Conservation (phyloP, 2,888 invertebrate genomes). For the Troides helena region DNA sequence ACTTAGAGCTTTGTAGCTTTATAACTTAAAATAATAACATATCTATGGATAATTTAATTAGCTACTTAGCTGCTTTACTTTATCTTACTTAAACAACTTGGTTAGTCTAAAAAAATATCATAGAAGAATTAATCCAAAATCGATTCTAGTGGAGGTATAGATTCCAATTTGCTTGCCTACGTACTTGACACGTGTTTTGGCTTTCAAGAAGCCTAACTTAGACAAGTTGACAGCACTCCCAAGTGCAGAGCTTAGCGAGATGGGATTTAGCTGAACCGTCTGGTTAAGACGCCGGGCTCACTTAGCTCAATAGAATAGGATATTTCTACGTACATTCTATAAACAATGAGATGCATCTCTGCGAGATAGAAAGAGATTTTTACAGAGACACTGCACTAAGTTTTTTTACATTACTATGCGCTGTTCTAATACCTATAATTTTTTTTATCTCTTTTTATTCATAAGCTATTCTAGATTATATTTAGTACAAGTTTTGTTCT, state of each 20-base stretch:
- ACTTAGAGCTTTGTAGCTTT: too few relatives aligned
- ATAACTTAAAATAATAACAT: too few relatives aligned
- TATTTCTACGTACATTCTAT: constrained; percentile 3
- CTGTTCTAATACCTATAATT: too few relatives aligned
- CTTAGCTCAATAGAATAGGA: constrained; percentile 24
- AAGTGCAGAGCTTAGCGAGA: constrained; percentile 26
- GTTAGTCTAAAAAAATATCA: too few relatives aligned
- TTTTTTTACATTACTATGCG: too few relatives aligned
- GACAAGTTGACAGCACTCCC: constrained; percentile 28
- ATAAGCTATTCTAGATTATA: too few relatives aligned
- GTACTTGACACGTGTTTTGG: constrained; percentile 22
- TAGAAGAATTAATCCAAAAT: too few relatives aligned
- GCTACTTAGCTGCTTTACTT: too few relatives aligned
- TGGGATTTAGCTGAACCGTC: constrained; percentile 23
- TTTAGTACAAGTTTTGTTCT: too few relatives aligned
- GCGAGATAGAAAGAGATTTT: not conserved
- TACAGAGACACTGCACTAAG: not conserved
- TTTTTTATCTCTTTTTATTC: too few relatives aligned
- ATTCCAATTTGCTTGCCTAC: constrained; percentile 16
- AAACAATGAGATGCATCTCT: constrained; percentile 25
- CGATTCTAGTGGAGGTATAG: not conserved
- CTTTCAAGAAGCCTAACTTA: constrained; percentile 23
- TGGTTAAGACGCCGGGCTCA: constrained; percentile 6
- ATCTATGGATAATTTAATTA: too few relatives aligned
- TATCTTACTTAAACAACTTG: too few relatives aligned